A percentile compares a stretch with the other conserved stretches of the same genome.
Evolutionary conservation across 2,113 vertebrate genomes (phyloP).

Genomic region (Megaleporinus macrocephalus): DNA sequence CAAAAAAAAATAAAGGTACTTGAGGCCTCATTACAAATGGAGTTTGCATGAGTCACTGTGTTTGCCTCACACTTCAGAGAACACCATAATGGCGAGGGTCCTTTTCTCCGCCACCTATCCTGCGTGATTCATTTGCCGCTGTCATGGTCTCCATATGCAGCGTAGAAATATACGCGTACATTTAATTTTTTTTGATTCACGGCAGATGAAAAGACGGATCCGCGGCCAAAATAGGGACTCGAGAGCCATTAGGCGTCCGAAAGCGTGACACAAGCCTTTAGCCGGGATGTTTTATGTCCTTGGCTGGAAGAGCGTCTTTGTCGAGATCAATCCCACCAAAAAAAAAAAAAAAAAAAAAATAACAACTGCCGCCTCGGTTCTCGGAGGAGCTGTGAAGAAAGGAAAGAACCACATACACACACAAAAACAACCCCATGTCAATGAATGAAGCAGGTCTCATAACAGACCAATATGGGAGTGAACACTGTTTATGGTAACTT

Average conservation of each 20-base stretch:
- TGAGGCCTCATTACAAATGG: not conserved
- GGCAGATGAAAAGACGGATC: not conserved
- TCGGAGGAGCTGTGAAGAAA: not conserved
- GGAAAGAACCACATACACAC: not conserved
- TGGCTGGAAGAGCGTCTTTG: constrained; percentile 29
- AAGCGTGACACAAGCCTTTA: not conserved
- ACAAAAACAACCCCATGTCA: not conserved
- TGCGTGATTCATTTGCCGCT: not conserved
- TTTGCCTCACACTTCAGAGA: constrained; percentile 33
- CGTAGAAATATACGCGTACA: not conserved
- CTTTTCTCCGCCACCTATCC: not conserved
- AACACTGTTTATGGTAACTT: not conserved
- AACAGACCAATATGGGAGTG: no score
- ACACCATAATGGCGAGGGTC: constrained; percentile 11
- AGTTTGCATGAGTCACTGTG: constrained; percentile 26
- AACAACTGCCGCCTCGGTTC: not conserved
- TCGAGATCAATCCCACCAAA: constrained; percentile 15
- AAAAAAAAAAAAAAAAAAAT: no score
- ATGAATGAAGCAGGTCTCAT: not conserved
- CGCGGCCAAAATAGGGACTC: not conserved
- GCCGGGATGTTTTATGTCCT: constrained; percentile 7
- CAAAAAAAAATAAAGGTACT: constrained; percentile 2
- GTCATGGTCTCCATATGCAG: not conserved
- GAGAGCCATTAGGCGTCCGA: not conserved
- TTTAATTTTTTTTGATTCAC: not conserved